These are phyloP conservation scores for Falcaria lacertinaria DNA, from an alignment of 2,888 invertebrate genomes.

Conservation along the genomic window DNA sequence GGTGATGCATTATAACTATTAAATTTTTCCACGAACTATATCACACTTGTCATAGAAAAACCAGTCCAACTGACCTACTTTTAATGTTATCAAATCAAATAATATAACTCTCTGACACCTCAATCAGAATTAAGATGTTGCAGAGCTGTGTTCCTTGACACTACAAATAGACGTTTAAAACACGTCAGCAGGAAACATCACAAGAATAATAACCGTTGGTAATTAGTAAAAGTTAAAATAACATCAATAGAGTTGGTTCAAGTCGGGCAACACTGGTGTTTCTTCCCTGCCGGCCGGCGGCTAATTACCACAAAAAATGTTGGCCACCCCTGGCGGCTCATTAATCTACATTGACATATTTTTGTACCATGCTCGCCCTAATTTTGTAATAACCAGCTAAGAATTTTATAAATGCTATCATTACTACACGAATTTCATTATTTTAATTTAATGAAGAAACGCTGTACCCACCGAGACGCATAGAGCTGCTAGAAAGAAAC, in stretches of 20 bases:
- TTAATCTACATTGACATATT: slow-evolving; percentile 67
- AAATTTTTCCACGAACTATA: too few species aligned
- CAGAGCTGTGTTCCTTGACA: neutral
- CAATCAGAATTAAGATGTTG: too few species aligned
- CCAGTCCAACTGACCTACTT: too few species aligned
- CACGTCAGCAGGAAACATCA: neutral
- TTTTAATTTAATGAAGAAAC: too few species aligned
- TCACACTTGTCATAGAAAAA: too few species aligned
- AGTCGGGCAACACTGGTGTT: slow-evolving; percentile 16
- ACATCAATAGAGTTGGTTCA: slow-evolving; percentile 18
- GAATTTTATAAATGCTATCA: too few species aligned
- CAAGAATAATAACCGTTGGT: slow-evolving; percentile 7
- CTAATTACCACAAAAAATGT: slow-evolving; percentile 70
- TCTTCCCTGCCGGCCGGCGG: slow-evolving; percentile 22
- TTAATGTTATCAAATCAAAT: too few species aligned
- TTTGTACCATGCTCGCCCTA: slow-evolving; percentile 22
- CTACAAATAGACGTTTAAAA: neutral
- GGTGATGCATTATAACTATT: too few species aligned
- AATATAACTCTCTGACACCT: too few species aligned
- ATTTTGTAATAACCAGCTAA: neutral
- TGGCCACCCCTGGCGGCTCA: slow-evolving; percentile 60
- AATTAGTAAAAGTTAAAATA: slow-evolving; percentile 27
- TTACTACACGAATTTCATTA: too few species aligned
- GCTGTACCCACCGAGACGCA: too few species aligned
- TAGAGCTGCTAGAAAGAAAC: too few species aligned